These are phyloP conservation scores for Petrocephalus schoutedeni DNA, from an alignment of 2,797 vertebrate species.

Conservation along the genomic window DNA sequence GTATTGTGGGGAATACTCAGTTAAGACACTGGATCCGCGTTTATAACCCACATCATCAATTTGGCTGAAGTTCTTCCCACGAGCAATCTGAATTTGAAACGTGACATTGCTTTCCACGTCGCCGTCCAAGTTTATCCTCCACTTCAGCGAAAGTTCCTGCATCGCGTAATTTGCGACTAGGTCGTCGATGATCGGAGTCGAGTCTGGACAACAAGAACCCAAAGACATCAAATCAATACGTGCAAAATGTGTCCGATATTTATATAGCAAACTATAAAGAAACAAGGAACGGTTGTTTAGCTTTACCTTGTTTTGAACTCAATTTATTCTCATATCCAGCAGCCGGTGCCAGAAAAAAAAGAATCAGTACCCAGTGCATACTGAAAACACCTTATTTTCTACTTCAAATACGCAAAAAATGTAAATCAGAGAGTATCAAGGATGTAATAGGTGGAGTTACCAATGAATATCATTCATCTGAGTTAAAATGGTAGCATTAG, in stretches of 20 bases:
- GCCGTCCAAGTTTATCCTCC: background rate
- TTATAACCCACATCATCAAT: background rate
- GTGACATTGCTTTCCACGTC: background rate
- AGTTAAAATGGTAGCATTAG: background rate
- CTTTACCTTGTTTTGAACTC: background rate
- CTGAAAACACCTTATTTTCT: background rate
- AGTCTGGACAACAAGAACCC: background rate
- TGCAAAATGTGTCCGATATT: background rate
- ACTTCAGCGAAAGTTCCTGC: background rate
- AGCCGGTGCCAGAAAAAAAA: background rate
- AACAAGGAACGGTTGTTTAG: background rate
- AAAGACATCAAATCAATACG: background rate
- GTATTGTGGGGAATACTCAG: background rate
- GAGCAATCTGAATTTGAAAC: background rate
- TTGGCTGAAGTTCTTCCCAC: background rate
- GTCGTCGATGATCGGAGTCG: background rate
- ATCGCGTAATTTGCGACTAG: background rate
- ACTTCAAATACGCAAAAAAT: background rate
- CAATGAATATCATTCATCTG: background rate
- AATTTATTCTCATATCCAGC: background rate
- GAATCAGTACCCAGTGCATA: background rate
- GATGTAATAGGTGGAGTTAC: background rate
- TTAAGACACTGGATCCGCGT: background rate
- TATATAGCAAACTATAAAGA: background rate
- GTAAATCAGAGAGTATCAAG: background rate